Evolutionary conservation across 2,113 vertebrate species (phyloP).

Genomic region (Siphamia tubifer): DNA sequence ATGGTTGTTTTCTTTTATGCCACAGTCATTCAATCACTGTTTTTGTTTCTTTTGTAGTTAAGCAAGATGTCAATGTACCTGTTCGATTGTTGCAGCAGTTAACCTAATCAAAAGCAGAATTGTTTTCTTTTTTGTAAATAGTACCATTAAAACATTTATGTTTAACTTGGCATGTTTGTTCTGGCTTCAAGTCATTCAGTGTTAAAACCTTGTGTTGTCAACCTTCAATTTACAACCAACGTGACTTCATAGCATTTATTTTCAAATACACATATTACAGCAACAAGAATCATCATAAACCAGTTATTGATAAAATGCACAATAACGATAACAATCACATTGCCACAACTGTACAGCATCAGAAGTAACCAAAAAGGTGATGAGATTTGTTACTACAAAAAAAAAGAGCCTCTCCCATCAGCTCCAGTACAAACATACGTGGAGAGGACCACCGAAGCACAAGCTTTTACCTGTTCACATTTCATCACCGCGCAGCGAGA

Average conservation of each 20-base stretch:
- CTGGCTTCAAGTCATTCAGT: conserved; percentile 80
- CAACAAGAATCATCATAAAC: conserved; percentile 93
- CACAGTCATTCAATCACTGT: conserved; percentile 75
- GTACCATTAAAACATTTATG: conserved; percentile 86
- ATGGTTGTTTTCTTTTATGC: conserved; percentile 70
- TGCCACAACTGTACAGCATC: conserved; percentile 88
- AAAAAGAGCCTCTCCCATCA: conserved; percentile 29
- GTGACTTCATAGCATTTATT: conserved; percentile 91
- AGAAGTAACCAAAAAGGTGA: conserved; percentile 67
- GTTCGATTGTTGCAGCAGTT: conserved; percentile 82
- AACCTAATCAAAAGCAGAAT: conserved; percentile 79
- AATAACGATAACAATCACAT: conserved; percentile 91
- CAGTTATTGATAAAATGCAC: conserved; percentile 96
- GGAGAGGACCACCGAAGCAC: conserved; percentile 25
- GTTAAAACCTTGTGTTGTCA: conserved; percentile 71
- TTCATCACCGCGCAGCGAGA: background rate
- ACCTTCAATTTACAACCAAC: background rate
- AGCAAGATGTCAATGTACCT: conserved; percentile 78
- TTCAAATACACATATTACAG: conserved; percentile 98
- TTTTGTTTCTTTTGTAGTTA: conserved; percentile 68
- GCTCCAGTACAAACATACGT: conserved; percentile 11
- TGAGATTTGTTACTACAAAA: conserved; percentile 70
- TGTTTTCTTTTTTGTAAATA: conserved; percentile 83
- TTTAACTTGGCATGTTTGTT: conserved; percentile 71
- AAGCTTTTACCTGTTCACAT: background rate